Evolutionary conservation across 2,113 vertebrate species (phyloP).

Genomic region (Calyptomena viridis): DNA sequence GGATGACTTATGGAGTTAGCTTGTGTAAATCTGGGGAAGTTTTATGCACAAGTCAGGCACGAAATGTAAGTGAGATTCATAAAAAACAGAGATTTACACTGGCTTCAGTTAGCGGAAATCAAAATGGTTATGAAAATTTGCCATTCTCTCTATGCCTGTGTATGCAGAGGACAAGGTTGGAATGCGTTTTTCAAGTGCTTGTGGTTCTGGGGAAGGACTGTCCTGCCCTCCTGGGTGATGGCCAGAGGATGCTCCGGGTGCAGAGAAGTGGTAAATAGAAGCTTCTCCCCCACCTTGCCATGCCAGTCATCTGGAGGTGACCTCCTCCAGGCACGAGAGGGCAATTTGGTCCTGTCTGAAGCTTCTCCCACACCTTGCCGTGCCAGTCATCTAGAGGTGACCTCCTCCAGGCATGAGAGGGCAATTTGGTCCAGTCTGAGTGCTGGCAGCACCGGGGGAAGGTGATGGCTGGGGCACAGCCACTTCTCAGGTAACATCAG

Average conservation of each 20-base stretch:
- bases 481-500: neutral
- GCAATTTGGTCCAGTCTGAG: neutral
- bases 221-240: neutral
- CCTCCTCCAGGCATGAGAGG: neutral
- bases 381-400: neutral
- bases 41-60: slow-evolving; percentile 71
- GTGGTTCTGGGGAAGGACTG: neutral
- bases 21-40: slow-evolving; percentile 74
- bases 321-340: neutral
- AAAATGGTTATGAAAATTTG: slow-evolving; percentile 44
- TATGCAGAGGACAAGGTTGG: neutral
- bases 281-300: neutral
- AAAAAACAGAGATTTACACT: slow-evolving; percentile 64
- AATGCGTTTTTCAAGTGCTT: neutral
- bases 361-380: no score
- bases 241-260: neutral
- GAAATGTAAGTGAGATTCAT: slow-evolving; percentile 73
- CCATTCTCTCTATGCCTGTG: neutral
- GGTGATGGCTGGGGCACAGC: neutral
- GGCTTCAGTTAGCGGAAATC: slow-evolving; percentile 42
- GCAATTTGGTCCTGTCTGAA: neutral
- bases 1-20: slow-evolving; percentile 67
- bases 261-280: neutral
- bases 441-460: neutral
- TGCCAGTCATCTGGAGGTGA: neutral